These are phyloP conservation scores for Lycodopsis pacificus DNA, from an alignment of 2,797 vertebrate genomes.

Conservation along the genomic window DNA sequence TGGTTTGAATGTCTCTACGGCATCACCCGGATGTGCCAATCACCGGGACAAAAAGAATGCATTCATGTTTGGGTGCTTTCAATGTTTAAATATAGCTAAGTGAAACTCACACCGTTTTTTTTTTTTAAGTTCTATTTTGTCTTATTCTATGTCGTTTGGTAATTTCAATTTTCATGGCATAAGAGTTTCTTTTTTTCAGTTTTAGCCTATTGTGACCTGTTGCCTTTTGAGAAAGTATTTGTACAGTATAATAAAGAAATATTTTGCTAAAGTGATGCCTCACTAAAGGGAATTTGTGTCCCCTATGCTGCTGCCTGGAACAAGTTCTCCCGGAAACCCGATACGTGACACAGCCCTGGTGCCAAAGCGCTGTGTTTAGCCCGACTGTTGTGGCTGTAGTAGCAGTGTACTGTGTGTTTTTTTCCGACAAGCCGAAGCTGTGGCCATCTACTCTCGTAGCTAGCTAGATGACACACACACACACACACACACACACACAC, in stretches of 20 bases:
- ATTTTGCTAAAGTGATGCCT: no score
- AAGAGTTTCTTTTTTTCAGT: neutral
- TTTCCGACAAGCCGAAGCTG: slow-evolving; percentile 43
- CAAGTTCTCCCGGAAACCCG: neutral
- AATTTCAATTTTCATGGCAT: no score
- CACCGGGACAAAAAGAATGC: neutral
- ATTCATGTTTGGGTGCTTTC: neutral
- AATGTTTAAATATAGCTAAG: neutral
- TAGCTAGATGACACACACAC: slow-evolving; percentile 46
- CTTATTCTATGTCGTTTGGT: no score
- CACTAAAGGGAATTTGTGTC: slow-evolving; percentile 10
- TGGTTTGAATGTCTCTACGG: neutral
- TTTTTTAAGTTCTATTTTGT: no score
- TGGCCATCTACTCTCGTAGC: slow-evolving; percentile 41
- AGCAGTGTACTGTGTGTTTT: neutral
- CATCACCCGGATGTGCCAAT: neutral
- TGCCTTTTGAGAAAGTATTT: no score
- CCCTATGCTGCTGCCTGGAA: slow-evolving; percentile 6
- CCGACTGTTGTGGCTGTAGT: neutral
- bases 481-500: slow-evolving; percentile 36
- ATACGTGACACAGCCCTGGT: slow-evolving; percentile 1
- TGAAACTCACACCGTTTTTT: no score
- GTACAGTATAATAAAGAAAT: no score
- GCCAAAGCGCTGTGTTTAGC: slow-evolving; percentile 20
- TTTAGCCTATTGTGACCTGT: neutral